A percentile compares a stretch with the other conserved stretches of the same genome.
phyloP scores from a whole-genome alignment of 2,888 invertebrate genomes.

The Eupithecia pulchellata region DNA sequence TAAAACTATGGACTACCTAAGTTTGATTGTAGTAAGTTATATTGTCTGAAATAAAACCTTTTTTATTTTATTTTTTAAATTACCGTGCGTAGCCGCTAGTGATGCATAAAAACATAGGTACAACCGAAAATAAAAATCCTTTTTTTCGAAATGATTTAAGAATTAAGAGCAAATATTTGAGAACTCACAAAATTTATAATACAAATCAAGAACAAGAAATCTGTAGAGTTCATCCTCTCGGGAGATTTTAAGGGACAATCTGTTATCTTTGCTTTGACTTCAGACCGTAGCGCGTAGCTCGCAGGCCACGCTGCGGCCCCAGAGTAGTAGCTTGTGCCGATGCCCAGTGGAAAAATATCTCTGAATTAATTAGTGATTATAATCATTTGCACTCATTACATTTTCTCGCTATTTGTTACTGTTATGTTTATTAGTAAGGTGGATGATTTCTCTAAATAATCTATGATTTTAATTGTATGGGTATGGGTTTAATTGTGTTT shows the following conservation, averaged over 20 bases:
- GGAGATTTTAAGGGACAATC: background rate
- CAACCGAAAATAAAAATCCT: background rate
- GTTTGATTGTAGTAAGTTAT: too few species aligned
- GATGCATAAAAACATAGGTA: background rate
- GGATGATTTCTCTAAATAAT: slow-evolving; percentile 26
- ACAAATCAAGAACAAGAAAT: background rate
- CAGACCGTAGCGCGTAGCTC: slow-evolving; percentile 1
- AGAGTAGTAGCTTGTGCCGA: background rate
- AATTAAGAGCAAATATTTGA: background rate
- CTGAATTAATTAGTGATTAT: slow-evolving; percentile 54
- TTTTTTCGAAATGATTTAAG: background rate
- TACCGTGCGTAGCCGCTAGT: too few species aligned
- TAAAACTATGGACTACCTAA: too few species aligned
- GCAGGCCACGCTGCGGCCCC: background rate
- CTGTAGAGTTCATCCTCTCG: background rate
- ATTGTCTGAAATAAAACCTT: too few species aligned
- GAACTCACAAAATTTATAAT: background rate
- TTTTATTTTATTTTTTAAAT: too few species aligned
- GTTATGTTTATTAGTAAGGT: slow-evolving; percentile 29
- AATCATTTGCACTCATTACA: slow-evolving; percentile 47
- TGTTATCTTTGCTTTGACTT: background rate
- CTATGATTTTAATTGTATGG: slow-evolving; percentile 13
- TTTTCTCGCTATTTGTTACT: slow-evolving; percentile 46
- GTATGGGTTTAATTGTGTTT: background rate
- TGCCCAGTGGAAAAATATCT: slow-evolving; percentile 4